Evolutionary conservation across 1,140 invertebrate species (phyloP).

Genomic region (Tachypleus tridentatus): DNA sequence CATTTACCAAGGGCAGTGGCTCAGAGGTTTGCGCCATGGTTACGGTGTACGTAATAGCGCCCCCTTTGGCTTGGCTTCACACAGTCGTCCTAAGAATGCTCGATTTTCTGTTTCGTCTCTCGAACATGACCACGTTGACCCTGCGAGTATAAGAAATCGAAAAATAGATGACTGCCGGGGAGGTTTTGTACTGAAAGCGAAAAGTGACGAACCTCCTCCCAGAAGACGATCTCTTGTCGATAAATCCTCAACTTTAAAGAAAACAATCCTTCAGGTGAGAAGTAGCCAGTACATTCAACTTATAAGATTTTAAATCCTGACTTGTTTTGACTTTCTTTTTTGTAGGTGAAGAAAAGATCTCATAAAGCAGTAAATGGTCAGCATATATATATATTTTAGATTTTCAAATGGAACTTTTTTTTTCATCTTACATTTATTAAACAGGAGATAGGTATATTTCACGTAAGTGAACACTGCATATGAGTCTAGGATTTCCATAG

Average conservation of each 20-base stretch:
- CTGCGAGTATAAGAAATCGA: conserved; percentile 59
- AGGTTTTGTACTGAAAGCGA: conserved; percentile 89
- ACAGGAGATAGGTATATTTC: too few relatives aligned
- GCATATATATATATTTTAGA: too few relatives aligned
- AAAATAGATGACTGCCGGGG: conserved; percentile 85
- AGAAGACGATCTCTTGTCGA: conserved; percentile 72
- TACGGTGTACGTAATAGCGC: conserved; percentile 95
- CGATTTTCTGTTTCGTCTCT: conserved; percentile 32
- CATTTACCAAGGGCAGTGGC: conserved; percentile 71
- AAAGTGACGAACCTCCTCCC: conserved; percentile 26
- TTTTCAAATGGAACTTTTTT: too few relatives aligned
- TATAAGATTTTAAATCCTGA: too few relatives aligned
- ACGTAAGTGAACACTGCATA: too few relatives aligned
- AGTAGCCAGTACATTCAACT: too few relatives aligned
- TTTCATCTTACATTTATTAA: too few relatives aligned
- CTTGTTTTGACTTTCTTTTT: too few relatives aligned
- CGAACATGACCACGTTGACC: conserved; percentile 36
- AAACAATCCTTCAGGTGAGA: conserved; percentile 67
- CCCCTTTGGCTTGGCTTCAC: conserved; percentile 49
- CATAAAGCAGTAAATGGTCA: too few relatives aligned
- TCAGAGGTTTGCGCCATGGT: conserved; percentile 91
- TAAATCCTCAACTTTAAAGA: conserved; percentile 64
- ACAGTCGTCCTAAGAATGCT: conserved; percentile 32
- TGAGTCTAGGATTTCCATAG: too few relatives aligned
- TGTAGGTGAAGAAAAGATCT: too few relatives aligned